A percentile compares a stretch with the other conserved stretches of the same genome.
These are phyloP conservation scores for Psilopogon haemacephalus DNA, from an alignment of 2,113 vertebrate genomes.

Conservation along the genomic window DNA sequence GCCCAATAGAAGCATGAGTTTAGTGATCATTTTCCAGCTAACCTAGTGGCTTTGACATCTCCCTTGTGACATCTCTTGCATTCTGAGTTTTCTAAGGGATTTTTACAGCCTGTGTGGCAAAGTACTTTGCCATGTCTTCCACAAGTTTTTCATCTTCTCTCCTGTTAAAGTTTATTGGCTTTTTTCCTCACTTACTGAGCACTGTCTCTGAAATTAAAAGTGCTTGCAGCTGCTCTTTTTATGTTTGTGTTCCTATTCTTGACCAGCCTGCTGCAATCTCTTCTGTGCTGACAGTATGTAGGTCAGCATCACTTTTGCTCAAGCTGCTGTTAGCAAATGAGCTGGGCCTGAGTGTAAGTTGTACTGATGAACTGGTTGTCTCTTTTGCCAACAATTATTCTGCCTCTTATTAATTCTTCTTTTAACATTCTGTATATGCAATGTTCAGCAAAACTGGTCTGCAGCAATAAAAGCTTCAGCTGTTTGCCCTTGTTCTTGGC, in stretches of 20 bases:
- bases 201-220: constrained; percentile 1
- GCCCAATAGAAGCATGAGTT: not conserved
- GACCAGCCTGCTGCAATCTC: not conserved
- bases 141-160: not conserved
- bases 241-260: not conserved
- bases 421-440: constrained; percentile 43
- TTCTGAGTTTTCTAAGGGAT: not conserved
- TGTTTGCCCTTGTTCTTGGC: constrained; percentile 49
- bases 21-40: not conserved
- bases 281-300: constrained; percentile 37
- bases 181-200: not conserved
- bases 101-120: not conserved
- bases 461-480: constrained; percentile 55
- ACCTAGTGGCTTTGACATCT: not conserved
- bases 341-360: not conserved
- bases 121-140: not conserved
- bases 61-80: not conserved
- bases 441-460: constrained; percentile 64
- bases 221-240: constrained; percentile 39
- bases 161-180: not conserved
- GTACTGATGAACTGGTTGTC: constrained; percentile 19
- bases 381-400: constrained; percentile 36
- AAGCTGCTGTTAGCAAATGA: not conserved
- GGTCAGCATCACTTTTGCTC: constrained; percentile 42
- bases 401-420: constrained; percentile 48